Conservation (phyloP, 2,797 vertebrate genomes). For the Manis pentadactyla region DNA sequence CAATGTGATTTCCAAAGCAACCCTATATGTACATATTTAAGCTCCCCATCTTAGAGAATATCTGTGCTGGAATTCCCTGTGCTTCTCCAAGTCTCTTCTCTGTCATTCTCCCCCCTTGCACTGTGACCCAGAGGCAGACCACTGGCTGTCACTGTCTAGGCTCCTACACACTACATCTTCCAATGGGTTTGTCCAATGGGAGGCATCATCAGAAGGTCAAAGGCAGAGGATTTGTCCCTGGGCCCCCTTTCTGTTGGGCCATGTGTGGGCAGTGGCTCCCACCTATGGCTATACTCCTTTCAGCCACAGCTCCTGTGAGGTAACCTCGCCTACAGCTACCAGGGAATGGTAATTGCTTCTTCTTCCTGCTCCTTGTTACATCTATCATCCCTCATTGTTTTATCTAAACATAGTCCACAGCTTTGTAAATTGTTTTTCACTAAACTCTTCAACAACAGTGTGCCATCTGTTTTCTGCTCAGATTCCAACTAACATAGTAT, state of each 20-base stretch:
- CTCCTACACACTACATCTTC: background rate
- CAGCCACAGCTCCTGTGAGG: background rate
- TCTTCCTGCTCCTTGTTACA: background rate
- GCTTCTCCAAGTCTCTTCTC: background rate
- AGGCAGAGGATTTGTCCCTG: background rate
- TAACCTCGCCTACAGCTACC: background rate
- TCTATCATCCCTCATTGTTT: background rate
- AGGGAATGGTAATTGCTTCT: background rate
- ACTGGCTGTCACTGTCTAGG: background rate
- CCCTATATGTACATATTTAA: background rate
- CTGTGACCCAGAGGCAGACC: background rate
- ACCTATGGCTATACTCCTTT: background rate
- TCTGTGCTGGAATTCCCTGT: background rate
- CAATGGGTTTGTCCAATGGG: background rate
- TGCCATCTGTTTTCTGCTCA: constrained; percentile 54
- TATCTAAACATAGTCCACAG: constrained; percentile 30
- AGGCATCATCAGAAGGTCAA: background rate
- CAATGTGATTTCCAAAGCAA: background rate
- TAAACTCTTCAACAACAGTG: background rate
- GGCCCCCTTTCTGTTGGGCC: background rate
- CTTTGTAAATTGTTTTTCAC: constrained; percentile 44
- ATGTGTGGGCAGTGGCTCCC: background rate
- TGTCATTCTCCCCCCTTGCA: background rate
- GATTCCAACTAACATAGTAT: background rate
- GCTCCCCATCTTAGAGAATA: background rate